Evolutionary conservation across 2,888 invertebrate species (phyloP), one percentile per base, ranked within the genome.

Genomic region (Lasioglossum oenotherae): DNA sequence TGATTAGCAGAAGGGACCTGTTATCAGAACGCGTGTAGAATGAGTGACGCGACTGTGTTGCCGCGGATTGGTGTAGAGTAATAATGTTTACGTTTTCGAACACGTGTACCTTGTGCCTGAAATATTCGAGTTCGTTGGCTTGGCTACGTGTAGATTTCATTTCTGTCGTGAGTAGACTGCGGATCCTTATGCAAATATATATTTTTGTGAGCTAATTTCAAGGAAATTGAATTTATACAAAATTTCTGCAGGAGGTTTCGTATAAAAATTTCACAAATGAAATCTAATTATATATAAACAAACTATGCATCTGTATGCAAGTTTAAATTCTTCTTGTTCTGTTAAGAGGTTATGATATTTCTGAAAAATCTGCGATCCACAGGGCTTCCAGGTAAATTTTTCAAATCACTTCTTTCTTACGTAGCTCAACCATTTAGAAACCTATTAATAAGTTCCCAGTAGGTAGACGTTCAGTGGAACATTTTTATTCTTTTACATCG

Each of bases 1-100:
- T 86, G 75, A 86, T 78, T 86, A 64, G 10, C 8, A n/a, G 49
- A 49, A 10, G 46, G 72, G 46, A 44, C 72, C n/a, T 44, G 31
- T 23, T 44, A 27, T 64, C 31, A 16, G 5, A 64, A 31, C 31
- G 31, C 31, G 64, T 64, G 38, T 19, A 10, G 35, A 69, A 69
- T 69, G 38, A 69, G 35, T 23, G 19, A 38, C 16, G 64, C 31
- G 5, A 16, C 6, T n/a, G 16, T n/a, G 64, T 31, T 31, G 64
- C 10, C 31, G 64, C 31, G 64, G 2, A 6, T 31, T 64, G 6
- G 64, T 16, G 31, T 27, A 64, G 14, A 14, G 64, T 64, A 64
- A 31, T 64, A 64, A 64, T 64, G 27, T 64, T 64, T 64, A 64
- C 64, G 31, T 64, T 31, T 64, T 27, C 31, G 16, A 31, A 31